Percentiles rank a stretch among this genome's conserved stretches.
phyloP scores from a whole-genome alignment of 2,797 vertebrate genomes.

The Cirrhinus molitorella region DNA sequence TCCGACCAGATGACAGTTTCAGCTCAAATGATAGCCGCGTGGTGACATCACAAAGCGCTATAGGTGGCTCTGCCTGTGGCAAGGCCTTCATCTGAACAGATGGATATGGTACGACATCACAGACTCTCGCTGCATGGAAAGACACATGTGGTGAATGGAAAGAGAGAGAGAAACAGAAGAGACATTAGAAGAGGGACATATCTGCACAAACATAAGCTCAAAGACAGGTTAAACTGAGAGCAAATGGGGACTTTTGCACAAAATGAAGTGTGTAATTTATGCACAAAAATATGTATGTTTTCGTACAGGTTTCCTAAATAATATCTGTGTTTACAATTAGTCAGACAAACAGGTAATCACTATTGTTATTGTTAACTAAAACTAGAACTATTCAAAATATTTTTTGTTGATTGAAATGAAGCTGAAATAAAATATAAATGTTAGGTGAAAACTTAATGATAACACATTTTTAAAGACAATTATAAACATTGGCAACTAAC shows the following conservation, averaged over 20 bases:
- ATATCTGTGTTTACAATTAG: background rate
- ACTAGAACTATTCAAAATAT: background rate
- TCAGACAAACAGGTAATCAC: background rate
- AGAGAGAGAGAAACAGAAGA: constrained; percentile 35
- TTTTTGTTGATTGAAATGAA: background rate
- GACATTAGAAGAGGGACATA: constrained; percentile 12
- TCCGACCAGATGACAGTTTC: constrained; percentile 39
- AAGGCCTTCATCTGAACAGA: constrained; percentile 53
- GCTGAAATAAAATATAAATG: background rate
- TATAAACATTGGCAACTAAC: too few species aligned
- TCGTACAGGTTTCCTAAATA: background rate
- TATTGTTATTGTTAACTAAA: background rate
- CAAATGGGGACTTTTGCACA: background rate
- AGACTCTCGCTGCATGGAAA: constrained; percentile 41
- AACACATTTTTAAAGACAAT: too few species aligned
- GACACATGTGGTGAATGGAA: constrained; percentile 34
- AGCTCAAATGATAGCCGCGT: constrained; percentile 35
- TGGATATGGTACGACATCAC: constrained; percentile 42
- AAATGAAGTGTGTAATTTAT: background rate
- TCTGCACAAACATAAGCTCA: background rate
- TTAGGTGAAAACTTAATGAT: too few species aligned
- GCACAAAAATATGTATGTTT: background rate
- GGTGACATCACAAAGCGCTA: constrained; percentile 50
- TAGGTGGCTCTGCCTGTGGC: constrained; percentile 33
- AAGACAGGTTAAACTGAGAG: background rate